Evolutionary conservation across 2,113 vertebrate species (phyloP).

Genomic region (Syrrhaptes paradoxus): DNA sequence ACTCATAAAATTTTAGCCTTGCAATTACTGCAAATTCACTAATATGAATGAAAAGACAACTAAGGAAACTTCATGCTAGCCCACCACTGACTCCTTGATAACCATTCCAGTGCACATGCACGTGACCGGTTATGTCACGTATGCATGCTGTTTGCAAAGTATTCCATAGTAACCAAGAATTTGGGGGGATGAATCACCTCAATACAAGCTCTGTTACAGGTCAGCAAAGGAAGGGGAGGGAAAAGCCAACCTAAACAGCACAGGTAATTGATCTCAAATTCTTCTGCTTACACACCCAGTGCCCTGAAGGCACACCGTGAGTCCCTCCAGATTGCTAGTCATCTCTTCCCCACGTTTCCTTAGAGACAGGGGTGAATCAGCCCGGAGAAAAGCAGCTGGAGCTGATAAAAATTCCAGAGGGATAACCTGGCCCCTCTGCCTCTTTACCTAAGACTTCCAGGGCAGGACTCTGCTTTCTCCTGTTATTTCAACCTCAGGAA

Average conservation of each 20-base stretch:
- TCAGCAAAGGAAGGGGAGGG: constrained; percentile 27
- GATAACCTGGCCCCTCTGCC: constrained; percentile 34
- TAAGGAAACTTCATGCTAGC: neutral
- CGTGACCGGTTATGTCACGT: neutral
- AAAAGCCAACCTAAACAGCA: constrained; percentile 8
- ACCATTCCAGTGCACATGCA: neutral
- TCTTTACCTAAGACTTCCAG: neutral
- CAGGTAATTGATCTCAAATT: constrained; percentile 34
- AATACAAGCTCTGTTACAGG: neutral
- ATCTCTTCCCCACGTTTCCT: neutral
- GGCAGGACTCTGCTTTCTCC: neutral
- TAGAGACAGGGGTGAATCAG: constrained; percentile 22
- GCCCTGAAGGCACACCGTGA: neutral
- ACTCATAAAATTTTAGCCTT: neutral
- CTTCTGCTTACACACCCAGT: constrained; percentile 19
- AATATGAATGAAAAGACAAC: neutral
- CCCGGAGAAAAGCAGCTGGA: constrained; percentile 53
- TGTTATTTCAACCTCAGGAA: neutral
- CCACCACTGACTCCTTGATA: neutral
- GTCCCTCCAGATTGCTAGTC: neutral
- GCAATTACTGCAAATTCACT: neutral
- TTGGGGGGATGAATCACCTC: neutral
- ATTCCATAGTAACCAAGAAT: constrained; percentile 22
- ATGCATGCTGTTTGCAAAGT: constrained; percentile 8
- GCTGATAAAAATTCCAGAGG: constrained; percentile 45